Base-by-base conservation (phyloP, 2,113 vertebrate genomes). In the Ciconia boyciana region DNA sequence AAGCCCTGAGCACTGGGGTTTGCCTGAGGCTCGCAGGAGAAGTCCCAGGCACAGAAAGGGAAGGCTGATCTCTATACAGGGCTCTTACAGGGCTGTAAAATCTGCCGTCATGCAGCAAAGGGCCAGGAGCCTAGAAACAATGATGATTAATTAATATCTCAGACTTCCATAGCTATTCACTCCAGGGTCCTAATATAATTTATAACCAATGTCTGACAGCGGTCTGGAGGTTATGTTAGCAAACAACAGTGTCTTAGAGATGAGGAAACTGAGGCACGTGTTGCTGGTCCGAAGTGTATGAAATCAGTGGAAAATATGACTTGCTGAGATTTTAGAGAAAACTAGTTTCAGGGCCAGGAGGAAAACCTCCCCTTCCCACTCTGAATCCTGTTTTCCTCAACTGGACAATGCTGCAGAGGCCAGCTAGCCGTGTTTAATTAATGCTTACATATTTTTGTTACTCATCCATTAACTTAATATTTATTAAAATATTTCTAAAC, bases 401-500 rank as follows among this genome's bases (percentile, higher is more conserved):
- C 7, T 5, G 65, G 80, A 44, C 64, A 71, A n/a, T 28, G n/a
- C 16, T 51, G 51, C 21, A 77, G 9, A 64, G 51, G 48, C 36
- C 58, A 72, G 48, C 16, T 55, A 90, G 54, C 13, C 26, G 8
- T 43, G 34, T 71, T 95, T 75, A 72, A 75, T 43, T 68, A 74
- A 92, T 39, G 72, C 44, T 82, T 60, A 82, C 6, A 24, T 65
- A 49, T 78, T 95, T 93, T 68, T 92, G 29, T 78, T 61, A 89
- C 48, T 94, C 28, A 41, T 46, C 48, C 52, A 52, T 14, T 0
- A 48, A 65, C 9, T 82, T 71, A 64, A 28, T 65, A 61, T 76
- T 79, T 92, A 89, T 76, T 84, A 58, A 84, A 90, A 75, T 74
- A 88, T 58, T 93, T 82, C 66, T 76, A 32, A 79, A 52, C 36